These are phyloP conservation scores for Pterocles gutturalis DNA, from an alignment of 2,113 vertebrate genomes.

Conservation along the genomic window DNA sequence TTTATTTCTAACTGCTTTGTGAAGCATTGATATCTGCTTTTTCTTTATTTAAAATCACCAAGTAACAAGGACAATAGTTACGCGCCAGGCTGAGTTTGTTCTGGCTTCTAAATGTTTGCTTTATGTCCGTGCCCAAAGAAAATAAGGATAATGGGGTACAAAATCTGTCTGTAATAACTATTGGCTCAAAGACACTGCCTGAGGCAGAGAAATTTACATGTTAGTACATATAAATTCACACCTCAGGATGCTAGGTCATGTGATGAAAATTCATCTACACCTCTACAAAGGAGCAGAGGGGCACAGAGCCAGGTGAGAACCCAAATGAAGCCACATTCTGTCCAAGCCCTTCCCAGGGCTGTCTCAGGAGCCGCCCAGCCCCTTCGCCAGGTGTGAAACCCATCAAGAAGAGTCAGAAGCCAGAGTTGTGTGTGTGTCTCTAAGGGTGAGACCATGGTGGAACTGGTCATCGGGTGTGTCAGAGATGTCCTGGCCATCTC, in stretches of 20 bases:
- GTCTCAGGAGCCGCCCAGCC: not conserved
- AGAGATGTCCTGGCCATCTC: not conserved
- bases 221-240: rapidly evolving
- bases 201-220: not conserved
- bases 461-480: not conserved
- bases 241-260: not conserved
- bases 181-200: not conserved
- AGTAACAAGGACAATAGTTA: not conserved
- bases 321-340: not conserved
- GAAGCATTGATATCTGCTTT: not conserved
- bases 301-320: not conserved
- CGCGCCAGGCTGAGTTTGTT: not conserved
- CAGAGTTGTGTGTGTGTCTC: not conserved
- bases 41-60: not conserved
- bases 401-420: not conserved
- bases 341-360: not conserved
- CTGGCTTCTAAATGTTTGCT: not conserved
- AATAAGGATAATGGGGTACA: not conserved
- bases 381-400: not conserved
- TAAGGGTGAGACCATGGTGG: not conserved
- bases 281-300: not conserved
- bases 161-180: not conserved
- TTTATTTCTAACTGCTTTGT: not conserved
- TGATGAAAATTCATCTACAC: not conserved
- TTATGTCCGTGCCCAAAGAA: not conserved